phyloP scores from a whole-genome alignment of 2,113 vertebrate species.

The Passer montanus region DNA sequence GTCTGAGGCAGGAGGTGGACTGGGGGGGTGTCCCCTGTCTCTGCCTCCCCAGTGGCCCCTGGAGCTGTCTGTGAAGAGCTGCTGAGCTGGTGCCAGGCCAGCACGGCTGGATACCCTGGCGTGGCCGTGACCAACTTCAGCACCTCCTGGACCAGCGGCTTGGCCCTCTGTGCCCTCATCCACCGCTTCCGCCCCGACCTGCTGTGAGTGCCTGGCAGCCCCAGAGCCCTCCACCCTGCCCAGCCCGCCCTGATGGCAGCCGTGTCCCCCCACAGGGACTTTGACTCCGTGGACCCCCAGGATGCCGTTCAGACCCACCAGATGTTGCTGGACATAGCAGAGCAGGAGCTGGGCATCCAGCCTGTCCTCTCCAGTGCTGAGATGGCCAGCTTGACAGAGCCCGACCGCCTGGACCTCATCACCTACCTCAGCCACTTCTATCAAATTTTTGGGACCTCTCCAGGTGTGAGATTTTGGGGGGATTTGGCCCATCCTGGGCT shows the following conservation, averaged over 20 bases:
- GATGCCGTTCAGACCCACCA: conserved; percentile 75
- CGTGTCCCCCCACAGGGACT: conserved; percentile 68
- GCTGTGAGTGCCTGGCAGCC: conserved; percentile 78
- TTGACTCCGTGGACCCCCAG: conserved; percentile 71
- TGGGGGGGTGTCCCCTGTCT: not conserved
- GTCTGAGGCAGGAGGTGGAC: not conserved
- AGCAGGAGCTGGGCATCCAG: conserved; percentile 87
- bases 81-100: conserved; percentile 87
- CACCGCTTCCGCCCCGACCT: conserved; percentile 84
- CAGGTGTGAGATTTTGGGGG: not conserved
- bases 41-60: conserved; percentile 51
- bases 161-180: conserved; percentile 88
- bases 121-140: conserved; percentile 83
- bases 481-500: not conserved
- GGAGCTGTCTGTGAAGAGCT: conserved; percentile 75
- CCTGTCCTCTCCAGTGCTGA: conserved; percentile 84
- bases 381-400: conserved; percentile 73
- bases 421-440: conserved; percentile 92
- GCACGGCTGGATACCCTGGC: conserved; percentile 77
- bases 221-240: rapidly evolving
- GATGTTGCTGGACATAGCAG: conserved; percentile 77
- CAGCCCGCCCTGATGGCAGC: not conserved
- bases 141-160: conserved; percentile 86
- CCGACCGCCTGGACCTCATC: conserved; percentile 85
- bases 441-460: conserved; percentile 70